A percentile compares a stretch with the other conserved stretches of the same genome.
phyloP scores from a whole-genome alignment of 2,113 vertebrate species.

The Carassius carassius region DNA sequence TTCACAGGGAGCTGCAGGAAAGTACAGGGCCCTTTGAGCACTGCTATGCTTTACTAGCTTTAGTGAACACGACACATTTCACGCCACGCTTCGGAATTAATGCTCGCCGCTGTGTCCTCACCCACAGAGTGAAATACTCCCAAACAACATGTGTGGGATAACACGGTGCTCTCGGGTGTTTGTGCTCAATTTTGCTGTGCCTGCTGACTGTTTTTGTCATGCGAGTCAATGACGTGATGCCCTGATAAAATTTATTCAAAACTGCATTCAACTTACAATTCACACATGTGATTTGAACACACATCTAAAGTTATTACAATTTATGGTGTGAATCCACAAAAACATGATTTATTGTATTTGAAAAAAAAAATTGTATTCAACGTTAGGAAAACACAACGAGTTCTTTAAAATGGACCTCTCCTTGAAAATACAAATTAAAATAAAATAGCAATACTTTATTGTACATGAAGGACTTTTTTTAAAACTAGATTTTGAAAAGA shows the following conservation, averaged over 20 bases:
- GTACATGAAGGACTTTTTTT: background rate
- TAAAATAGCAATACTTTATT: too few relatives aligned
- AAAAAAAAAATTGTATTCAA: too few relatives aligned
- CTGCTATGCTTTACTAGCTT: constrained; percentile 7
- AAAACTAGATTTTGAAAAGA: background rate
- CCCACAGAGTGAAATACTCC: constrained; percentile 23
- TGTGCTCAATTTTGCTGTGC: background rate
- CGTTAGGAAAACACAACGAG: background rate
- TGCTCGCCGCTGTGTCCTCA: constrained; percentile 14
- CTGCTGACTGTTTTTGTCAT: background rate
- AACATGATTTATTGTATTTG: too few relatives aligned
- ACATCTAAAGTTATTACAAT: background rate
- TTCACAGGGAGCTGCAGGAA: constrained; percentile 7
- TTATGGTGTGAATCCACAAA: too few relatives aligned
- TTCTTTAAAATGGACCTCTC: background rate
- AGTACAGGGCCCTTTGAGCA: background rate
- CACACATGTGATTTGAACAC: background rate
- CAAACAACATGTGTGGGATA: background rate
- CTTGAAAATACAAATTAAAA: background rate
- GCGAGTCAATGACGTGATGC: background rate
- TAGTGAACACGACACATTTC: background rate
- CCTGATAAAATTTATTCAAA: background rate
- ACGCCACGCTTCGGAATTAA: constrained; percentile 4
- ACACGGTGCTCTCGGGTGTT: background rate
- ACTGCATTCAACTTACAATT: background rate